phyloP scores from a whole-genome alignment of 2,888 invertebrate species.

The Nomada goodeniana region DNA sequence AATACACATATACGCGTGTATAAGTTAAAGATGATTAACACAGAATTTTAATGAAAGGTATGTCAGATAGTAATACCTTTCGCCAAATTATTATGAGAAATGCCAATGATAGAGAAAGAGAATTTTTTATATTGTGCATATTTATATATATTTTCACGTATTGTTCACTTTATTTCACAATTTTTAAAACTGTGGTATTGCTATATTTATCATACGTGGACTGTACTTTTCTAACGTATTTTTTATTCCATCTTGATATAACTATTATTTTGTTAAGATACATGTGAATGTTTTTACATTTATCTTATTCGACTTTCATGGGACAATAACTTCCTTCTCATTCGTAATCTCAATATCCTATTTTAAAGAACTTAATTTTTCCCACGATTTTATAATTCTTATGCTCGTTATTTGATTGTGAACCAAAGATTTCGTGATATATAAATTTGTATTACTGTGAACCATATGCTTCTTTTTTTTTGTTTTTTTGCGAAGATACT shows the following conservation, averaged over 20 bases:
- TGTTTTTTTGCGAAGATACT: conserved; percentile 16
- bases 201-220: neutral
- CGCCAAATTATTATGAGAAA: conserved; percentile 38
- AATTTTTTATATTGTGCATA: conserved; percentile 40
- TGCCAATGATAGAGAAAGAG: conserved; percentile 39
- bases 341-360: neutral
- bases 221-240: conserved; percentile 13
- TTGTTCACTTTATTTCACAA: conserved; percentile 21
- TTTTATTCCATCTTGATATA: neutral
- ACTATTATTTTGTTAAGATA: conserved; percentile 5
- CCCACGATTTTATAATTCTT: neutral
- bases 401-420: neutral
- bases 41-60: conserved; percentile 42
- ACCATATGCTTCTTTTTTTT: conserved; percentile 32
- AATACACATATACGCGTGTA: conserved; percentile 43
- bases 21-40: conserved; percentile 44
- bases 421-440: conserved; percentile 5
- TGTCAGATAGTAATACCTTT: conserved; percentile 38
- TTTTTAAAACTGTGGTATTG: neutral
- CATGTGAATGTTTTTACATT: conserved; percentile 2
- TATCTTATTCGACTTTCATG: conserved; percentile 27
- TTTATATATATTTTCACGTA: conserved; percentile 29
- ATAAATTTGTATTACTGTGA: conserved; percentile 15
- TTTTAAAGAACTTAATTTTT: conserved; percentile 5
- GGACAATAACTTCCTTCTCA: conserved; percentile 58